Conservation (phyloP, 2,113 vertebrate genomes). For the Orycteropus afer region DNA sequence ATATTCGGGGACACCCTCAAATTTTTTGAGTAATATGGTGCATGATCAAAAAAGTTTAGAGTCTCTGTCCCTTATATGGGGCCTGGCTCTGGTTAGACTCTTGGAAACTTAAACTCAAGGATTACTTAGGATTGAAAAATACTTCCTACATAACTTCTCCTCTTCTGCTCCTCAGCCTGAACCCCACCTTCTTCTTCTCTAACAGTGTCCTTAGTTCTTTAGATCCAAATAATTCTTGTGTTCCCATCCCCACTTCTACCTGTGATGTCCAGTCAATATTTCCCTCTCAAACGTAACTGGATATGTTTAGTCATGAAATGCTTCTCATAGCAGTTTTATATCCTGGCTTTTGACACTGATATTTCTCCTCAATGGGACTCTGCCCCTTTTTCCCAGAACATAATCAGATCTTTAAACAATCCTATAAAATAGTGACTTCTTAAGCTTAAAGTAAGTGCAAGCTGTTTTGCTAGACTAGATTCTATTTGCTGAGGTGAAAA, state of each 20-base stretch:
- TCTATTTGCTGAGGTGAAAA: slow-evolving; percentile 32
- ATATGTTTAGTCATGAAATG: slow-evolving; percentile 41
- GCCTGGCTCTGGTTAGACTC: not conserved
- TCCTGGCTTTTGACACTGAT: slow-evolving; percentile 11
- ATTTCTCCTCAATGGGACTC: not conserved
- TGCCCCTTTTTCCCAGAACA: not conserved
- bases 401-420: slow-evolving; percentile 54
- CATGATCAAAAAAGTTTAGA: not conserved
- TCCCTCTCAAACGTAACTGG: not conserved
- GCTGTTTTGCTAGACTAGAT: slow-evolving; percentile 20
- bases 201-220: not conserved
- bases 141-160: not conserved
- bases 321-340: slow-evolving; percentile 35
- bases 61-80: not conserved
- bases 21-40: not conserved
- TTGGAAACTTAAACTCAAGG: not conserved
- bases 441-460: slow-evolving; percentile 24
- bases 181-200: not conserved
- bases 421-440: slow-evolving; percentile 35
- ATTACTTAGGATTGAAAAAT: not conserved
- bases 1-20: not conserved
- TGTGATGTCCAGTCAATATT: not conserved
- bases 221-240: not conserved
- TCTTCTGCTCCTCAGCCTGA: not conserved
- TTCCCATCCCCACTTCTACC: not conserved